Evolutionary conservation across 2,888 invertebrate species (phyloP), one percentile per base, ranked within the genome.

Genomic region (Agrochola litura): DNA sequence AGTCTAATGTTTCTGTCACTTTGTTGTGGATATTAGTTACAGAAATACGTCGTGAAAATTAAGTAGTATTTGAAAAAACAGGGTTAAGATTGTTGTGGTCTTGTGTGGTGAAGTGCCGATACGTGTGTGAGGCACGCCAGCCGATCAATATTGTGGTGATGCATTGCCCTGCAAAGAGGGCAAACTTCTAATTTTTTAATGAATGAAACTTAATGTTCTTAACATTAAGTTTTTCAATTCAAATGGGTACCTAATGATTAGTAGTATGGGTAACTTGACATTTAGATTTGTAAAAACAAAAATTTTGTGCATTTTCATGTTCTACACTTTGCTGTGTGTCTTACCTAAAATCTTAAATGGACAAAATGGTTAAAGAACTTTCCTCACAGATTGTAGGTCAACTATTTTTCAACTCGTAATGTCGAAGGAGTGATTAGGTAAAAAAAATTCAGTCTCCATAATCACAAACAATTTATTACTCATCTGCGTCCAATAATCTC

Each of bases 131-230:
- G 25, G 63, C 60, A 56, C 65, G 63, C 49, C 74, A 70, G 19
- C 41, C 73, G 82, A 82, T 85, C 85, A 76, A 82, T 85, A 82
- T 41, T 72, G 63, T 64, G 64, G 68, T 70, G 72, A 76, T 82
- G 74, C 76, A 77, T 58, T 54, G 67, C 74, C 67, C 68, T 73
- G 73, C 63, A 69, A 75, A 46, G 25, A 46, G 25, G n/a, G 64
- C 37, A 64, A 73, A 37, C 37, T 25, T 30, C 41, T 30, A 30
- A n/a, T n/a, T n/a, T n/a, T n/a, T n/a, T n/a, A n/a, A n/a, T n/a
- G n/a, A n/a, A n/a, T n/a, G n/a, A n/a, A n/a, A n/a, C n/a, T n/a
- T n/a, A n/a, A n/a, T n/a, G n/a, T n/a, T n/a, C n/a, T n/a, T n/a
- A n/a, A n/a, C n/a, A n/a, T n/a, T n/a, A n/a, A n/a, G n/a, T n/a